Evolutionary conservation across 2,888 invertebrate genomes (phyloP).

Genomic region (Rhimphoctona megacephalus): DNA sequence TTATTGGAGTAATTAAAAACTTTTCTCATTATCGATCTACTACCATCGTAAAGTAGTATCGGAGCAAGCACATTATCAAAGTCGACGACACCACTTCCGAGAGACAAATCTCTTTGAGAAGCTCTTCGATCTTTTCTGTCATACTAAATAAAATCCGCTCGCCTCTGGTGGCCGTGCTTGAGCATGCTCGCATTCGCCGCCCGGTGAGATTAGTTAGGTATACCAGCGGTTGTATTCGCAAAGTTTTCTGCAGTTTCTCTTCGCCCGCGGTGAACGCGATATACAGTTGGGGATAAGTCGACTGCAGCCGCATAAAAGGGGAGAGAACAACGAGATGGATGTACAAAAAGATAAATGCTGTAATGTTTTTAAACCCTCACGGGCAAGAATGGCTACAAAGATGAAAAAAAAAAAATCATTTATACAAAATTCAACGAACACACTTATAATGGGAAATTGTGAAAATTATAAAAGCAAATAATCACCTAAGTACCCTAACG

Average conservation of each 20-base stretch:
- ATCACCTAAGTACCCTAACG: slow-evolving; percentile 74
- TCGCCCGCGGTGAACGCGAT: background rate
- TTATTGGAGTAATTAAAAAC: slow-evolving; percentile 51
- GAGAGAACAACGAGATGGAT: background rate
- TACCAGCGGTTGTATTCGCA: no score
- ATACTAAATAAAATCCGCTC: background rate
- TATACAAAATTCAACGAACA: no score
- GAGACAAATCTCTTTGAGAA: slow-evolving; percentile 77
- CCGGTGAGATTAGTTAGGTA: no score
- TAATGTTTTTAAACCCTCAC: no score
- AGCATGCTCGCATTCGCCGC: no score
- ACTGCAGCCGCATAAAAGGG: no score
- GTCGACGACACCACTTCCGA: slow-evolving; percentile 80
- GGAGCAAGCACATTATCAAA: slow-evolving; percentile 79
- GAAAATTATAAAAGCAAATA: background rate
- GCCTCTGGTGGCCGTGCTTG: no score
- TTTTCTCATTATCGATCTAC: background rate
- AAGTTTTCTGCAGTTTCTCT: background rate
- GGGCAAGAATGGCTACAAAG: background rate
- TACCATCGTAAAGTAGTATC: slow-evolving; percentile 79
- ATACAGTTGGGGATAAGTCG: background rate
- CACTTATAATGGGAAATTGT: background rate
- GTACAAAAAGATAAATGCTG: background rate
- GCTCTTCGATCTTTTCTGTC: slow-evolving; percentile 72
- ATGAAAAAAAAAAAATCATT: background rate